Percentiles rank a stretch among this genome's conserved stretches.
These are phyloP conservation scores for Bubalus kerabau DNA, from an alignment of 2,113 vertebrate genomes.

Conservation along the genomic window DNA sequence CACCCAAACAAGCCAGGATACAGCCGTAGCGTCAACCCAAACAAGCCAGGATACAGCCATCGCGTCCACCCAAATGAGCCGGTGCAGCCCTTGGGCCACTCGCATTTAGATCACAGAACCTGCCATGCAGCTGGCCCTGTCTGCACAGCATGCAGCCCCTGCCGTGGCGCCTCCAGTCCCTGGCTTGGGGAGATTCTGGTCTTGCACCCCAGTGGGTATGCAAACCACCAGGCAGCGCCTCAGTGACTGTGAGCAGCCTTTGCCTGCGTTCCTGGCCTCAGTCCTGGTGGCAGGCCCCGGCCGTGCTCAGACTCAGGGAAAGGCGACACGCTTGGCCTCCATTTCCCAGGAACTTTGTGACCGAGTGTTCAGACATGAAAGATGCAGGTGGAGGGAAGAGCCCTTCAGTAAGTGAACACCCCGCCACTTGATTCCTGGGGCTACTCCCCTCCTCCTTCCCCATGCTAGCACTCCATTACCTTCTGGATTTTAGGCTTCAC, in stretches of 20 bases:
- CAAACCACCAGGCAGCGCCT: background rate
- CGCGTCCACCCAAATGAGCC: background rate
- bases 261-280: background rate
- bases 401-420: background rate
- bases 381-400: too few species aligned
- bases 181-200: background rate
- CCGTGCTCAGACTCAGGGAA: background rate
- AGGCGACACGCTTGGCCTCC: background rate
- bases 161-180: background rate
- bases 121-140: fast-evolving
- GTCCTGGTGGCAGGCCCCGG: background rate
- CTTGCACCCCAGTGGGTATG: background rate
- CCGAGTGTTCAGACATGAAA: background rate
- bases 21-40: fast-evolving
- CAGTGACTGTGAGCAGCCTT: background rate
- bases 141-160: background rate
- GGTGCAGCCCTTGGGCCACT: background rate
- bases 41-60: too few species aligned
- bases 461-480: constrained; percentile 69
- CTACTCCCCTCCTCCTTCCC: fast-evolving
- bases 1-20: too few species aligned
- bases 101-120: background rate
- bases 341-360: background rate
- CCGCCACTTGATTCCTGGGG: fast-evolving
- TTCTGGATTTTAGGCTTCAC: constrained; percentile 94